Conservation (phyloP, 1,140 invertebrate genomes). For the Cardiocondyla obscurior region DNA sequence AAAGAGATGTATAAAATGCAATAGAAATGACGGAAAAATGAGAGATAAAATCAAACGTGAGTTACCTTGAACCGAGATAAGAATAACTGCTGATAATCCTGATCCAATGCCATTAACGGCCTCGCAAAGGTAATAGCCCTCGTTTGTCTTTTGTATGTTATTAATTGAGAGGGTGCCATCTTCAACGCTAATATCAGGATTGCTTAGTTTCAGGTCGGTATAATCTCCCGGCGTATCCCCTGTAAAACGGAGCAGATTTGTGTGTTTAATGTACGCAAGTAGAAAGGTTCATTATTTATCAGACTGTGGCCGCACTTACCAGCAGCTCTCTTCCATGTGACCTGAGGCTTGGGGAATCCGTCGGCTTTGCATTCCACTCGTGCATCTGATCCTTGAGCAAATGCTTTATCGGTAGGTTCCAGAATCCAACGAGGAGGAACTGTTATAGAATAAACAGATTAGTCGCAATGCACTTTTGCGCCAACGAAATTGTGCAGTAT, state of each 20-base stretch:
- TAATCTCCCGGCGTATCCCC: slow-evolving; percentile 96
- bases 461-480: slow-evolving; percentile 20
- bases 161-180: slow-evolving; percentile 95
- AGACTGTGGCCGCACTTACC: slow-evolving; percentile 85
- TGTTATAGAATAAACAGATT: slow-evolving; percentile 82
- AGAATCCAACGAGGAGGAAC: slow-evolving; percentile 98
- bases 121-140: slow-evolving; percentile 98
- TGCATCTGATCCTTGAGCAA: slow-evolving; percentile 96
- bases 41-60: background rate
- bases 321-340: slow-evolving; percentile 97
- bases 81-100: slow-evolving; percentile 95
- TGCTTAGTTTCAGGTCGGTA: slow-evolving; percentile 94
- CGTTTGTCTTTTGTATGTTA: slow-evolving; percentile 95
- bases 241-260: slow-evolving; percentile 77
- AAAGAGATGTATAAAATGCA: slow-evolving; percentile 40
- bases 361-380: slow-evolving; percentile 97
- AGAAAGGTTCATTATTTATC: background rate
- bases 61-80: slow-evolving; percentile 95
- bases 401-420: slow-evolving; percentile 97
- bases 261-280: background rate
- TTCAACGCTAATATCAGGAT: slow-evolving; percentile 94
- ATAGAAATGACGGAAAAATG: background rate
- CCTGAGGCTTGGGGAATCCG: slow-evolving; percentile 96
- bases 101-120: slow-evolving; percentile 98
- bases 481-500: slow-evolving; percentile 40